Conservation (phyloP, 1,140 invertebrate genomes). For the Lutraria rhynchaena region DNA sequence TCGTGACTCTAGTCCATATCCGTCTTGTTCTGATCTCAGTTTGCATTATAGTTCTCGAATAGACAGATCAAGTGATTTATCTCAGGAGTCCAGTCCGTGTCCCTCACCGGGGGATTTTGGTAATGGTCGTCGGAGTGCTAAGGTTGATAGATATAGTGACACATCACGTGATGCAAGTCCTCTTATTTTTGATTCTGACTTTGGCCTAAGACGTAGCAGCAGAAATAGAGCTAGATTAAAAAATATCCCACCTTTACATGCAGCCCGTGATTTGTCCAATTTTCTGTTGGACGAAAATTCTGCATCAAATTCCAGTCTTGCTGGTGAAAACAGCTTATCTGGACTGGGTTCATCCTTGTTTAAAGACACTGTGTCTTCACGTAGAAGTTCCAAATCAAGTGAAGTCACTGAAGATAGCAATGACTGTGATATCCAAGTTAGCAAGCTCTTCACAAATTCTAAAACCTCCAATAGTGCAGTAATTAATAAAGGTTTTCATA, state of each 20-base stretch:
- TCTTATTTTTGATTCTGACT: constrained; percentile 54
- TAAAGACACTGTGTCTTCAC: neutral
- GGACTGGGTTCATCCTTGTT: constrained; percentile 21
- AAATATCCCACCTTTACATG: constrained; percentile 46
- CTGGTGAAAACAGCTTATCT: constrained; percentile 43
- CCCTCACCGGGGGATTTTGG: constrained; percentile 34
- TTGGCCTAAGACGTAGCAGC: constrained; percentile 50
- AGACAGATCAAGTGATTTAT: constrained; percentile 44
- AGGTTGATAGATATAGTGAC: constrained; percentile 41
- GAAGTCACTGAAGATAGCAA: constrained; percentile 42
- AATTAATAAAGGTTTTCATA: neutral
- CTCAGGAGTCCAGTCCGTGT: constrained; percentile 54
- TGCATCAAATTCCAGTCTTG: constrained; percentile 10
- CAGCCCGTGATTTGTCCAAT: constrained; percentile 20
- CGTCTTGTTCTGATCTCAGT: constrained; percentile 35
- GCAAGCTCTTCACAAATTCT: constrained; percentile 40
- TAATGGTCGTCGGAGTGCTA: constrained; percentile 10
- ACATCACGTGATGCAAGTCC: constrained; percentile 54
- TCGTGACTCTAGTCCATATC: constrained; percentile 42
- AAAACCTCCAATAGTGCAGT: constrained; percentile 4
- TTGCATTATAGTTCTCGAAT: constrained; percentile 16
- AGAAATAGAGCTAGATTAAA: constrained; percentile 50
- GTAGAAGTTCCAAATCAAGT: constrained; percentile 33
- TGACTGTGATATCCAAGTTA: constrained; percentile 54
- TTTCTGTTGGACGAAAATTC: constrained; percentile 56